A percentile compares a stretch with the other conserved stretches of the same genome.
Conservation (phyloP, 1,140 invertebrate species). For the Pantala flavescens region DNA sequence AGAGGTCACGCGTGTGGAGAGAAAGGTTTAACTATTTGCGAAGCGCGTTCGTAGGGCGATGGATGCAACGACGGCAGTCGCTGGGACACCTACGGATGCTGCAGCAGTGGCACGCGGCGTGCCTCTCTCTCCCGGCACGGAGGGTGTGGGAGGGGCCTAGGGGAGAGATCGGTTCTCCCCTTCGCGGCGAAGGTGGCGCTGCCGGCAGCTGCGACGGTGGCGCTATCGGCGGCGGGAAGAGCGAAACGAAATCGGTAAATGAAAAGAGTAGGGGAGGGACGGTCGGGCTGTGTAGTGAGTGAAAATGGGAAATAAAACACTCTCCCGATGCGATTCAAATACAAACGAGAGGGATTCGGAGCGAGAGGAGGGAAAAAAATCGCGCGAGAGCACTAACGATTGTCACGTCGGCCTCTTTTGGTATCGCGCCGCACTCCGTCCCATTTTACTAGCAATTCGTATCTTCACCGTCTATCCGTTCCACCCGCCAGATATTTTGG, state of each 20-base stretch:
- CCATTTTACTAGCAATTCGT: not conserved
- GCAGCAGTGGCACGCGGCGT: not conserved
- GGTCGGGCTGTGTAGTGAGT: not conserved
- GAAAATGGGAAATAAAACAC: not conserved
- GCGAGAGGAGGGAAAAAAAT: not conserved
- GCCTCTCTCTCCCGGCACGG: not conserved
- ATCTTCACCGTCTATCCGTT: not conserved
- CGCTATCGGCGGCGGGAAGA: not conserved
- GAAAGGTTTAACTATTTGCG: too few species aligned
- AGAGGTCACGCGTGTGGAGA: not conserved
- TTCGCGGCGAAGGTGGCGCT: not conserved
- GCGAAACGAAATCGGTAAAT: conserved; percentile 1
- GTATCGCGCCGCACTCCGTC: not conserved
- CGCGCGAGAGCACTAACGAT: not conserved
- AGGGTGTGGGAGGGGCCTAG: not conserved
- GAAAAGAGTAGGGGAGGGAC: not conserved
- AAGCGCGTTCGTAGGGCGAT: too few species aligned
- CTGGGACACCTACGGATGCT: not conserved
- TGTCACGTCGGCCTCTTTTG: not conserved
- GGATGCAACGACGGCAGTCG: too few species aligned
- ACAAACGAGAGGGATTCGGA: not conserved
- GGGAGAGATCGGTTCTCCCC: not conserved
- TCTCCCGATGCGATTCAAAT: not conserved
- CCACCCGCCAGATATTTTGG: not conserved
- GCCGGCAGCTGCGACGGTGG: conserved; percentile 3